Conservation (phyloP, 2,888 invertebrate genomes). For the Panzeria rudis region DNA sequence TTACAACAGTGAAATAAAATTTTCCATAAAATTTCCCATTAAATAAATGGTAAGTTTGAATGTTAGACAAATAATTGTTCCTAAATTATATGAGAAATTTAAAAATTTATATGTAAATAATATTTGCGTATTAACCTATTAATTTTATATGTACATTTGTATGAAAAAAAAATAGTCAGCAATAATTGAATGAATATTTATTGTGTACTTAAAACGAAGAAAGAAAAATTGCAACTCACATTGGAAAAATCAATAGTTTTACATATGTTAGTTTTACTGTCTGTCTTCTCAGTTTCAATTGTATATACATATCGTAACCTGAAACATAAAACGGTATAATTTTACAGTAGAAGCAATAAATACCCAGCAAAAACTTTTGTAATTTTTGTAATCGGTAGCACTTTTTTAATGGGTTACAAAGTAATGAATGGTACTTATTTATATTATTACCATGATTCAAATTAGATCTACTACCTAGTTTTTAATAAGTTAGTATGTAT, state of each 20-base stretch:
- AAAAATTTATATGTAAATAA: neutral
- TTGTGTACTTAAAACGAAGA: neutral
- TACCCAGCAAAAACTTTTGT: too few species aligned
- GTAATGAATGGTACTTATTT: too few species aligned
- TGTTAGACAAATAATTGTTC: neutral
- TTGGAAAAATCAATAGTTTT: constrained; percentile 67
- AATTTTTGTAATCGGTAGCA: too few species aligned
- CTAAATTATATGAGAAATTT: too few species aligned
- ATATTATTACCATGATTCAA: too few species aligned
- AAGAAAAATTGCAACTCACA: constrained; percentile 31
- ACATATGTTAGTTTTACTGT: constrained; percentile 16
- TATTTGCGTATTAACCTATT: neutral
- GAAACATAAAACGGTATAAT: too few species aligned
- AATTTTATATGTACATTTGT: neutral
- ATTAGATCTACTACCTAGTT: too few species aligned
- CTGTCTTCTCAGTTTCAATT: constrained; percentile 7
- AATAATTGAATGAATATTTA: neutral
- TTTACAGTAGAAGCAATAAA: too few species aligned
- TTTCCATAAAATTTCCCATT: neutral
- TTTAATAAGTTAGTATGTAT: too few species aligned
- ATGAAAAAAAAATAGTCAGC: neutral
- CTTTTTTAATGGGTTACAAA: too few species aligned
- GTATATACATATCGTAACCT: too few species aligned
- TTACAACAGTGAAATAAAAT: neutral
- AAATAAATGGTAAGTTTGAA: constrained; percentile 11